Percentiles rank a stretch among this genome's conserved stretches.
Conservation (phyloP, 2,888 invertebrate genomes). For the Lasioglossum leucozonium region DNA sequence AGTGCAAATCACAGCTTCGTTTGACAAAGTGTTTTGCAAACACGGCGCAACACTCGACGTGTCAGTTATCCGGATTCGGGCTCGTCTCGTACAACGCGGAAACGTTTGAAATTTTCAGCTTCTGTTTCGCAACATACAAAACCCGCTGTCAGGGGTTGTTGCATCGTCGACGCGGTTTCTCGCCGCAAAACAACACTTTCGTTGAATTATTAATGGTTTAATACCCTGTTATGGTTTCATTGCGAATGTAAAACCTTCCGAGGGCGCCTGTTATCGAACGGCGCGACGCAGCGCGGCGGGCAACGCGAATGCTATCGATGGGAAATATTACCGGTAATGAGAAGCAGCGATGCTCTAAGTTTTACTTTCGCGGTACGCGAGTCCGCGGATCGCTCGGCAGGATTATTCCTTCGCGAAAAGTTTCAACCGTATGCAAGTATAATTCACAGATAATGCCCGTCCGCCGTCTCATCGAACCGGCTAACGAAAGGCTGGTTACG, state of each 20-base stretch:
- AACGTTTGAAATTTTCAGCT: background rate
- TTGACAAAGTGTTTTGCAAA: background rate
- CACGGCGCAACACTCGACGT: background rate
- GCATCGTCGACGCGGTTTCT: background rate
- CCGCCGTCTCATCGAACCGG: slow-evolving; percentile 12
- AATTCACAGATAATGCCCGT: slow-evolving; percentile 16
- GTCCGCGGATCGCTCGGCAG: background rate
- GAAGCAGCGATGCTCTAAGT: background rate
- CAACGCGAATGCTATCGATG: background rate
- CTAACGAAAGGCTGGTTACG: slow-evolving; percentile 28
- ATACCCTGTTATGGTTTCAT: background rate
- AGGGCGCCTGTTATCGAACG: background rate
- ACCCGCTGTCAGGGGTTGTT: background rate
- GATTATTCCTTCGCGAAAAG: background rate
- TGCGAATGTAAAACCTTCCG: background rate
- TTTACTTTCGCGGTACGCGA: background rate
- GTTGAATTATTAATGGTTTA: slow-evolving; percentile 10
- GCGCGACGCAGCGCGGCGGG: too few relatives aligned
- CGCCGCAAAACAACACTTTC: background rate
- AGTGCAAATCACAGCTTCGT: background rate
- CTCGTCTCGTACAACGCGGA: background rate
- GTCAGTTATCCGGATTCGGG: background rate
- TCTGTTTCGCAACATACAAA: background rate
- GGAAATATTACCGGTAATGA: background rate
- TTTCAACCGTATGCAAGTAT: slow-evolving; percentile 31